Evolutionary conservation across 2,888 invertebrate species (phyloP).

Genomic region (Troides helena): DNA sequence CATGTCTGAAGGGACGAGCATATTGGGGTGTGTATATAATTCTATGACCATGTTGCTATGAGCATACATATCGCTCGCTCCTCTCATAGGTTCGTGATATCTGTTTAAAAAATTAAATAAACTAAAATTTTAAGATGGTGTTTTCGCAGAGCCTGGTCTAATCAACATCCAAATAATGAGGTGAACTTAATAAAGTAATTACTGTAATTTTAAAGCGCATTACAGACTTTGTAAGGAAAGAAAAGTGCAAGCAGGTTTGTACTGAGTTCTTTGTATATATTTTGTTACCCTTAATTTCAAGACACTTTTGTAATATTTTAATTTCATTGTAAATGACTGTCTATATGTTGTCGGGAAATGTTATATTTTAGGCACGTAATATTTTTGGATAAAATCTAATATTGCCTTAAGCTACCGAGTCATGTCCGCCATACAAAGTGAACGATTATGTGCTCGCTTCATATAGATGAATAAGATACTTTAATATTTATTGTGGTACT

Average conservation of each 20-base stretch:
- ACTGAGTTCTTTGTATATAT: background rate
- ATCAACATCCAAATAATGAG: no score
- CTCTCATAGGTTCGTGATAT: no score
- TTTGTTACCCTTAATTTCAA: background rate
- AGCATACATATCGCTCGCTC: no score
- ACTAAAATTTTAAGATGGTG: no score
- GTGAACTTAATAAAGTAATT: no score
- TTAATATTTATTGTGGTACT: constrained; percentile 1
- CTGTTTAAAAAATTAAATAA: no score
- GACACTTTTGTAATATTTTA: background rate
- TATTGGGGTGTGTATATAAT: no score
- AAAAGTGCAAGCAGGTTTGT: background rate
- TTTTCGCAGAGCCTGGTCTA: no score
- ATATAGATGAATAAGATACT: background rate
- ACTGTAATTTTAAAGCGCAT: no score
- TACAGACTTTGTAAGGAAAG: no score
- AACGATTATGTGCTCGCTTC: background rate
- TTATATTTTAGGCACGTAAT: constrained; percentile 4
- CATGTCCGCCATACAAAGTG: constrained; percentile 2
- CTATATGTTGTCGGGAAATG: background rate
- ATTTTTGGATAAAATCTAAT: constrained; percentile 3
- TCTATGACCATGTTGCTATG: no score
- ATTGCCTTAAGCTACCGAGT: background rate
- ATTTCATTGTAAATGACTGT: background rate
- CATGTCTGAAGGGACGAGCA: no score